These are phyloP conservation scores for Holcopasites calliopsidis DNA, from an alignment of 1,140 invertebrate species.

Conservation along the genomic window DNA sequence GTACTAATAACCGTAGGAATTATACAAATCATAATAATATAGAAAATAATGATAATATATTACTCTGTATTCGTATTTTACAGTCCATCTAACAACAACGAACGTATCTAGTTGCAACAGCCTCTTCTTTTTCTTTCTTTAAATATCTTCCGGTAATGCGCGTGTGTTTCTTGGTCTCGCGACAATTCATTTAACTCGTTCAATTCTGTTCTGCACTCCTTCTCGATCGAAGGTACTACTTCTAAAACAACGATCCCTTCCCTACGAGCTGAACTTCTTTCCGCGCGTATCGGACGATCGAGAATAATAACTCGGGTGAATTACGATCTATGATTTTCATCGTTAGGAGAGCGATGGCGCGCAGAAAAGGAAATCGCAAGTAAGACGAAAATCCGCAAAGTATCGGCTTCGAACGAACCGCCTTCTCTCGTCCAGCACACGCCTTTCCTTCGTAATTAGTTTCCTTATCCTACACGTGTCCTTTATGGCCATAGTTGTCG, in stretches of 20 bases:
- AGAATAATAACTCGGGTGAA: constrained; percentile 30
- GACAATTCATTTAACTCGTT: constrained; percentile 8
- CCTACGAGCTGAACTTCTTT: background rate
- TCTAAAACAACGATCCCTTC: constrained; percentile 3
- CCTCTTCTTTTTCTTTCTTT: constrained; percentile 56
- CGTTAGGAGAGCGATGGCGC: constrained; percentile 39
- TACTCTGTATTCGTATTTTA: constrained; percentile 67
- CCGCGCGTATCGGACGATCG: background rate
- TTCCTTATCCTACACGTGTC: constrained; percentile 27
- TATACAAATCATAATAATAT: constrained; percentile 41
- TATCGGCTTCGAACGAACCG: constrained; percentile 19
- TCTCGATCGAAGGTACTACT: background rate
- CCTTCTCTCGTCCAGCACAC: background rate
- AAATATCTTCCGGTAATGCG: constrained; percentile 41
- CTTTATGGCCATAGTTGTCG: constrained; percentile 27
- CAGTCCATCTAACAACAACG: constrained; percentile 67
- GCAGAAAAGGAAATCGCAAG: constrained; percentile 59
- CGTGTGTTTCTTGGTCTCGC: constrained; percentile 17
- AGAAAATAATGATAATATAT: constrained; percentile 67
- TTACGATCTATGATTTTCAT: constrained; percentile 41
- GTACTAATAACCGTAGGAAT: constrained; percentile 38
- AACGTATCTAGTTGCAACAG: constrained; percentile 67
- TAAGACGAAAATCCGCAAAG: constrained; percentile 55
- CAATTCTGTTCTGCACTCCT: background rate
- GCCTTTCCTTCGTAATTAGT: constrained; percentile 1